Percentiles rank a stretch among this genome's conserved stretches.
phyloP scores from a whole-genome alignment of 2,797 vertebrate species.

The Knipowitschia caucasica region DNA sequence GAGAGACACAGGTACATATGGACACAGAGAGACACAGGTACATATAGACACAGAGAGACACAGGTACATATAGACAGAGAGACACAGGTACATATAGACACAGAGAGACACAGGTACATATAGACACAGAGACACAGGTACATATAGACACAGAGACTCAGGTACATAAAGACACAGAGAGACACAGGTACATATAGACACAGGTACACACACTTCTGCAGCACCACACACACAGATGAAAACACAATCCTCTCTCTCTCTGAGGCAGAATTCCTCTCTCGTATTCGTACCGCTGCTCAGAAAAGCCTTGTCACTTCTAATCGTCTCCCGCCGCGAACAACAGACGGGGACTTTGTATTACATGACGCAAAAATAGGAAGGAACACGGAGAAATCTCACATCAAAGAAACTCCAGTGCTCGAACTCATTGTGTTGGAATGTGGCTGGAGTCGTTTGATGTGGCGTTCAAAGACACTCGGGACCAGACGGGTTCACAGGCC shows the following conservation, averaged over 20 bases:
- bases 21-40: too few relatives aligned
- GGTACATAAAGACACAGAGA: too few relatives aligned
- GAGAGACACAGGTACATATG: too few relatives aligned
- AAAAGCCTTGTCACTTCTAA: constrained; percentile 27
- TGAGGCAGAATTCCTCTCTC: neutral
- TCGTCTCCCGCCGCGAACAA: constrained; percentile 26
- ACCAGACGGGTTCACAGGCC: constrained; percentile 38
- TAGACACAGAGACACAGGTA: too few relatives aligned
- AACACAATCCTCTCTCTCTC: constrained; percentile 4
- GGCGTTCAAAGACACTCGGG: constrained; percentile 68
- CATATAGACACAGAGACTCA: too few relatives aligned
- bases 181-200: too few relatives aligned
- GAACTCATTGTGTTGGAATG: constrained; percentile 61
- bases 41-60: too few relatives aligned
- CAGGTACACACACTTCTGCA: too few relatives aligned
- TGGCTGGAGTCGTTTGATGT: constrained; percentile 73
- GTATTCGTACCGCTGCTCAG: constrained; percentile 18
- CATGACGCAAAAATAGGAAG: constrained; percentile 36
- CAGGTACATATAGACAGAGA: too few relatives aligned
- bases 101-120: too few relatives aligned
- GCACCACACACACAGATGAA: too few relatives aligned
- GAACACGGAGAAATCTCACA: constrained; percentile 61
- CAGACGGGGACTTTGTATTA: constrained; percentile 51
- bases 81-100: too few relatives aligned
- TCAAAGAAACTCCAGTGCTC: constrained; percentile 66